A percentile compares a stretch with the other conserved stretches of the same genome.
These are phyloP conservation scores for Pygoscelis adeliae DNA, from an alignment of 2,113 vertebrate genomes.

Conservation along the genomic window DNA sequence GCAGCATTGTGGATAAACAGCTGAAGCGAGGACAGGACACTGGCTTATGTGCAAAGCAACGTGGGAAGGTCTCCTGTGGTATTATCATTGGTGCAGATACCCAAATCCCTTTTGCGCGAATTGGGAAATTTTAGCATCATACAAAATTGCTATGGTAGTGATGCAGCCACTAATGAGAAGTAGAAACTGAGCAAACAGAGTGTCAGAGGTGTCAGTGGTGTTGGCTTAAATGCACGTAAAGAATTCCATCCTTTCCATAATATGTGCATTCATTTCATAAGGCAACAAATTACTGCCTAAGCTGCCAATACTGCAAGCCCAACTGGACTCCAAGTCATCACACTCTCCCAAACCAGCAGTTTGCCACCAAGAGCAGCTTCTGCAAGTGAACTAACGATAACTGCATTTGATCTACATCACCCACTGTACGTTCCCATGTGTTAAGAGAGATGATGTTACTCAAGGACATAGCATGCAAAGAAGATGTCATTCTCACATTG, in stretches of 20 bases:
- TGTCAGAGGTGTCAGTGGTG: not conserved
- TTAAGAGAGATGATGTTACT: not conserved
- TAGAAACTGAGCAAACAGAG: not conserved
- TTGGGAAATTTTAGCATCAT: not conserved
- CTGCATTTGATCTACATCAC: not conserved
- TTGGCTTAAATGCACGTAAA: not conserved
- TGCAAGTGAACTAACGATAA: not conserved
- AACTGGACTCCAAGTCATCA: not conserved
- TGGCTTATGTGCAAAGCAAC: not conserved
- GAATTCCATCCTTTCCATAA: not conserved
- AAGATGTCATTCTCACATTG: not conserved
- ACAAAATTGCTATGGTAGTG: accelerated
- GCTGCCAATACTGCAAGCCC: not conserved
- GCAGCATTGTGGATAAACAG: not conserved
- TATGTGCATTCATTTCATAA: not conserved
- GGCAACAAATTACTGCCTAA: not conserved
- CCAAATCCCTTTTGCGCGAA: not conserved
- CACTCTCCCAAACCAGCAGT: not conserved
- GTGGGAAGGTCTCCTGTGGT: not conserved
- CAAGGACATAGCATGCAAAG: not conserved
- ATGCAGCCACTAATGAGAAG: not conserved
- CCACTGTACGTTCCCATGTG: not conserved
- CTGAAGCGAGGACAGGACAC: not conserved
- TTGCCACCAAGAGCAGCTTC: not conserved
- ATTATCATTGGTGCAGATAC: not conserved